Base-by-base conservation (phyloP, 2,888 invertebrate genomes). In the Heliconius charithonia region DNA sequence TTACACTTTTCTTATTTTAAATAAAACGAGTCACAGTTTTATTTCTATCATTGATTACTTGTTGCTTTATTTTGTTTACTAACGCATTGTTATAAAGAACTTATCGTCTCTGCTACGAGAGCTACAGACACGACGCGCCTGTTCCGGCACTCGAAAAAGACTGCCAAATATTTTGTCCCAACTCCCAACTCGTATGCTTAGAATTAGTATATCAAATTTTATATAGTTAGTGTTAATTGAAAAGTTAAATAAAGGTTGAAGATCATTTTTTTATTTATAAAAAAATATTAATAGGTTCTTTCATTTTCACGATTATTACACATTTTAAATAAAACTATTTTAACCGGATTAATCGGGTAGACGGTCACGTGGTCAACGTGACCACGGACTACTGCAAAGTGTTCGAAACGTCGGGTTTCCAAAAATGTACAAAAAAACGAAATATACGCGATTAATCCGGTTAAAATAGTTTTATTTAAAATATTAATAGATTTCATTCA, bases 81-180 rank as follows among this genome's bases (percentile, higher is more conserved):
- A 72, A 59, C 10, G 25, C n/a, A 69, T 72, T 22, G 59, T 59
- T 59, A 3, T 16, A n/a, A 32, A 16, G n/a, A 59, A 59, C n/a
- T 32, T 65, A 29, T 62, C 62, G 62, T 56, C 45, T 19, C 32
- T 4, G 16, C 65, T 37, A 59, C 75, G 62, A 16, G 29, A 25
- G 27, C 45, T 27, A 27, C 56, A 25, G 51, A 71, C 76, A 73
- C 79, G 59, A 79, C 79, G 29, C 73, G 29, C 67, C 79, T 45
- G 66, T 32, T 13, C 76, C 72, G 73, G 3, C 41, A 62, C 67
- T 76, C 73, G 67, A 51, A 76, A 76, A 69, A 62, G 65, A 79
- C 79, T 79, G 73, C 29, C 79, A 69, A 76, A 79, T 79, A 71
- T 69, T 67, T 69, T 22, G 76, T 37, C 51, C 56, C 45, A 41